Evolutionary conservation across 2,888 invertebrate genomes (phyloP), one percentile per base, ranked within the genome.

Genomic region (Lasioglossum calceatum): DNA sequence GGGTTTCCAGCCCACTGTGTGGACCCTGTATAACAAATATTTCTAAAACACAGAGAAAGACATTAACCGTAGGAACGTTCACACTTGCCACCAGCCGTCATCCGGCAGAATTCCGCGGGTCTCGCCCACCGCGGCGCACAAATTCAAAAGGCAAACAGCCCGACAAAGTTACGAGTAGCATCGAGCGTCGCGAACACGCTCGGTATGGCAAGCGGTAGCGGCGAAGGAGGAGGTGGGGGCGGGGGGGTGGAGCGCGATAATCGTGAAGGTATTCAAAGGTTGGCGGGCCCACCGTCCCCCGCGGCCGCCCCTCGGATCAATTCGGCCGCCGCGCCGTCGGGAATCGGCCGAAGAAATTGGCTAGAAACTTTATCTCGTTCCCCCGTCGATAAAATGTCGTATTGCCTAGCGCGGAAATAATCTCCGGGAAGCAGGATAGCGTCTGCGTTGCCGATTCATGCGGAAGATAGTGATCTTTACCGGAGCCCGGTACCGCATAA

Each of bases 391-490:
- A 83, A 84, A 72, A 74, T 19, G 80, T 77, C 72, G 42, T 73
- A 73, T 84, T 39, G 77, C 44, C 44, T 27, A 54, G 47, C 77
- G 27, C 44, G 74, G 58, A 61, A 89, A 88, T 88, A 88, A 86
- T 86, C 86, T 78, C 47, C 77, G 73, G 70, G 81, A 39, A 79
- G 58, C 74, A 36, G 72, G 71, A 64, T 76, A 82, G 36, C 61
- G 72, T 70, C 70, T 70, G 70, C 79, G 81, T 73, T 78, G 50
- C 50, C 84, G 87, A 84, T 82, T 85, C 86, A 87, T 80, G 88
- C 81, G 83, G 78, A 84, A 89, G 84, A 87, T 75, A 83, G 79
- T 83, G 88, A 80, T 86, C 82, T 89, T 89, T 86, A 85, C 84
- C 50, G 81, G 67, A 23, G 44, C 61, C 47, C 73, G 75, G 75